Base-by-base conservation (phyloP, 2,113 vertebrate genomes). In the Himantopus leucocephalus region DNA sequence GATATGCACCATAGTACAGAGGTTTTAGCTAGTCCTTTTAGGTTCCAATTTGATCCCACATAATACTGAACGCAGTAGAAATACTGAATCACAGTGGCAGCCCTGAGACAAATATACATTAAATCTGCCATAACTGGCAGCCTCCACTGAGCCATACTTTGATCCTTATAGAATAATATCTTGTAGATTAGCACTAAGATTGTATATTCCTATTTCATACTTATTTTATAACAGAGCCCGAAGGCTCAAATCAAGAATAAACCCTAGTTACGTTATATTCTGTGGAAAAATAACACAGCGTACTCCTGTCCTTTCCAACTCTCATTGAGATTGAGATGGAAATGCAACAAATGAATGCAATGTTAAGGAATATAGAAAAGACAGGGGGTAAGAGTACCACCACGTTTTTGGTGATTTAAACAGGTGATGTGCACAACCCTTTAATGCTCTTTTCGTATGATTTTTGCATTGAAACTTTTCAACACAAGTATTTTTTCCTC, bases 371-470 rank as follows among this genome's bases (percentile, higher is more conserved):
- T 20, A 58, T 15, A 10, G 12, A 24, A 43, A 70, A 73, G 18
- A 55, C 9, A 12, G 12, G 15, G 12, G 15, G 12, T 48, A 29
- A 35, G 60, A 78, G 47, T 13, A 35, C 21, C 37, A 24, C 6
- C 3, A 50, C 9, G 3, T 3, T 68, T 78, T 35, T 35, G 17
- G 35, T 73, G 20, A 39, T 52, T 92, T 71, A 76, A 83, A 59
- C 3, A 9, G 34, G 18, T 45, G 50, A 77, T 47, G 8, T 59
- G 34, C 63, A 73, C 64, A 71, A 14, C 67, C 23, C 24, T 45
- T 45, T 45, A 10, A 16, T 0, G 0, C 8, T 71, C 20, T 55
- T 74, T 76, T 47, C 1, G 1, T 39, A 22, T 1, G 2, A 50
- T 41, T 66, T 92, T 91, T 94, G 35, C n/a, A 50, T 3, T 72